Base-by-base conservation (phyloP, 2,113 vertebrate genomes). In the Sander vitreus region DNA sequence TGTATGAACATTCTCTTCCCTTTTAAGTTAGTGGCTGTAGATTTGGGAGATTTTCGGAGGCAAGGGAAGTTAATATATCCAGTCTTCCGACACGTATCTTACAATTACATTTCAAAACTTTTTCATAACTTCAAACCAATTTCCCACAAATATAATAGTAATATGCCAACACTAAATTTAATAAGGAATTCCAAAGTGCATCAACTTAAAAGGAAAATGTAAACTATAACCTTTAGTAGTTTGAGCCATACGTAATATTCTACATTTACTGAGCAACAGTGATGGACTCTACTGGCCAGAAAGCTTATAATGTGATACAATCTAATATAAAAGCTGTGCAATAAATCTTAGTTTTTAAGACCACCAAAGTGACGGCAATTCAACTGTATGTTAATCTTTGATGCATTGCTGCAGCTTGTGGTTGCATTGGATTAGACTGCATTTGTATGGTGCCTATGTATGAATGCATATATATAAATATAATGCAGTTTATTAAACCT, bases 41-140 rank as follows among this genome's bases (percentile, higher is more conserved):
- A 13, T 33, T 58, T n/a, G 25, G 23, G 13, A 73, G 30, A 53
- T 59, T 67, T 68, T 59, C 51, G 16, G 60, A 64, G 48, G 53
- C 43, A 27, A 54, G 33, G 33, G n/a, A 65, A 23, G 36, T 55
- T 70, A 8, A 23, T 63, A 65, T 33, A 47, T 36, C 39, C 39
- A 25, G 27, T 50, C 54, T 25, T 27, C 66, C 66, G 51, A 71
- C 58, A 57, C 57, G 13, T n/a, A 36, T 25, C 11, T 30, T 60
- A 45, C 48, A 77, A 71, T 83, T 58, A 65, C n/a, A 67, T 77
- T 83, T 43, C 14, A 47, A 72, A 66, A 66, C 45, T 66, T 72
- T 69, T 73, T 73, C 60, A 78, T 73, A 78, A 72, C 74, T 75
- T 75, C 23, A 39, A 67, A 81, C 66, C 48, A 54, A n/a, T 63